Conservation (phyloP, 1,140 invertebrate genomes). For the Limonius californicus region DNA sequence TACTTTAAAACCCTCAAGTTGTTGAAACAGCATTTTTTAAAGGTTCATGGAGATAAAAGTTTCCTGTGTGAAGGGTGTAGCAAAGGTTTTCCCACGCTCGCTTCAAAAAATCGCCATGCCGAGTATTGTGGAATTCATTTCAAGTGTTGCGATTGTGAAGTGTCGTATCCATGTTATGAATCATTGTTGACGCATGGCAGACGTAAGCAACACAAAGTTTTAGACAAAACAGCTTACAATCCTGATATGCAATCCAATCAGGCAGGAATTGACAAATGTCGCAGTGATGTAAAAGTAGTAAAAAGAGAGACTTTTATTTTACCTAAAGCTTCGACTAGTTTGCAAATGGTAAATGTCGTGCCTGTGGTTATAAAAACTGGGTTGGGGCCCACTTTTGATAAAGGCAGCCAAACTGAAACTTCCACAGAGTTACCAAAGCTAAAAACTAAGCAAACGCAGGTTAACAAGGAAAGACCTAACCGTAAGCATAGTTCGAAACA, state of each 20-base stretch:
- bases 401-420: constrained; percentile 34
- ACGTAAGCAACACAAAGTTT: constrained; percentile 50
- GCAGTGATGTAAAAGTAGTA: constrained; percentile 21
- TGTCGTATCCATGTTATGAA: constrained; percentile 53
- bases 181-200: constrained; percentile 57
- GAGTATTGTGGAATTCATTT: constrained; percentile 53
- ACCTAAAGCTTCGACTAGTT: constrained; percentile 28
- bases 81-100: constrained; percentile 55
- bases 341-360: background rate
- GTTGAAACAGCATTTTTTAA: constrained; percentile 57
- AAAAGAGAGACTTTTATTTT: constrained; percentile 27
- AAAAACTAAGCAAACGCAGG: constrained; percentile 37
- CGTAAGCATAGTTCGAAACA: constrained; percentile 46
- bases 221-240: constrained; percentile 37
- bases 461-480: constrained; percentile 18
- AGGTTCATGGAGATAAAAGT: constrained; percentile 57
- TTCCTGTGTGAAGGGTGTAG: constrained; percentile 52
- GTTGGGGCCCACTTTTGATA: constrained; percentile 10
- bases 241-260: background rate
- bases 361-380: background rate
- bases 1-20: constrained; percentile 43
- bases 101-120: constrained; percentile 49
- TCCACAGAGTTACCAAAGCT: constrained; percentile 17
- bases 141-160: constrained; percentile 51
- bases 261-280: background rate